A percentile compares a stretch with the other conserved stretches of the same genome.
Conservation (phyloP, 37 sponge, comb jelly and placozoan species). For the Cliona cf. orientalis region DNA sequence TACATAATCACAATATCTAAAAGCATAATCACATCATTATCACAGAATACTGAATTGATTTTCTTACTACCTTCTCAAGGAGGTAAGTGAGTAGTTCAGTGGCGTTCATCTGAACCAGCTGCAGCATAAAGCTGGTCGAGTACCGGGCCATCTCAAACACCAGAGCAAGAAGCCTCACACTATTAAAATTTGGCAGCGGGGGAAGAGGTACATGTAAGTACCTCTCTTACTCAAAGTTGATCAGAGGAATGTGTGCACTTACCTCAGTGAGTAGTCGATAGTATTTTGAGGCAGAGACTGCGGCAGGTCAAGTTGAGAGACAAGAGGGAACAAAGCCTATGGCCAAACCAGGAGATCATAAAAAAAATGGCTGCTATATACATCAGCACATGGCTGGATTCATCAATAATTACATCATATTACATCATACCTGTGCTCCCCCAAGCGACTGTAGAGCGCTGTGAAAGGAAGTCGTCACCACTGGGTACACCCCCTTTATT, state of each 20-base stretch:
- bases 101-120: conserved; percentile 57
- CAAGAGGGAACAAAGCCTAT: conserved; percentile 76
- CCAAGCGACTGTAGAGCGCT: conserved; percentile 84
- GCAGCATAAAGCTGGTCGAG: conserved; percentile 52
- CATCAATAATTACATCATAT: too few relatives aligned
- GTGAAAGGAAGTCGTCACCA: conserved; percentile 74
- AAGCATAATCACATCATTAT: not conserved
- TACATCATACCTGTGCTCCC: conserved; percentile 83
- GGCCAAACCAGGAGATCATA: not conserved
- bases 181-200: not conserved
- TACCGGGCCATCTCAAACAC: conserved; percentile 56
- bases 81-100: conserved; percentile 51
- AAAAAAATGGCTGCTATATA: not conserved
- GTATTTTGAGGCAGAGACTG: conserved; percentile 10
- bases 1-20: not conserved
- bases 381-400: not conserved
- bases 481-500: conserved; percentile 82
- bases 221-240: not conserved
- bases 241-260: not conserved
- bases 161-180: conserved; percentile 56
- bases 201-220: conserved; percentile 5
- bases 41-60: not conserved
- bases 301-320: conserved; percentile 76
- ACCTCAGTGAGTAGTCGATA: conserved; percentile 57
- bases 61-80: conserved; percentile 54